Percentiles rank a stretch among this genome's conserved stretches.
Conservation (phyloP, 2,113 vertebrate genomes). For the Spea bombifrons region DNA sequence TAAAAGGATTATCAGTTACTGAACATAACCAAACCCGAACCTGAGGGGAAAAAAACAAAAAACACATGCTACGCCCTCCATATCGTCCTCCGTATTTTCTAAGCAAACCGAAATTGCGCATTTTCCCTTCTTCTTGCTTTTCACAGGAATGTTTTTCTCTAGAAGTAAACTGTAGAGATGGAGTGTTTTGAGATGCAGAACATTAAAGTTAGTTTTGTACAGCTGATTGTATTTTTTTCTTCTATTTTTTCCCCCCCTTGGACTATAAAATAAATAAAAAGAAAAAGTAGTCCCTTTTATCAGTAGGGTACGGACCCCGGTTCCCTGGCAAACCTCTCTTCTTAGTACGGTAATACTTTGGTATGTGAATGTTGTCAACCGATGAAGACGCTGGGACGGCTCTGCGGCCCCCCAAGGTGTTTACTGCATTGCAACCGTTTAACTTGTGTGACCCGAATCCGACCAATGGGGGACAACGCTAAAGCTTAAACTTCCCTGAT, state of each 20-base stretch:
- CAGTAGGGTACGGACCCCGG: not conserved
- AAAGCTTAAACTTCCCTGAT: slow-evolving; percentile 83
- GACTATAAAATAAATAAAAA: slow-evolving; percentile 39
- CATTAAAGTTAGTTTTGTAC: not conserved
- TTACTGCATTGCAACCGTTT: not conserved
- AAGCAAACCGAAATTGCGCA: not conserved
- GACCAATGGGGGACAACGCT: slow-evolving; percentile 11
- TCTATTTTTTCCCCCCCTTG: not conserved
- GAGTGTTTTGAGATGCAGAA: not conserved
- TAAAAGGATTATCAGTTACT: no score
- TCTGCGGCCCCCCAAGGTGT: not conserved
- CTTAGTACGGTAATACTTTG: slow-evolving; percentile 34
- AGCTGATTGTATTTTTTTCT: not conserved
- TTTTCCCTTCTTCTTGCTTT: not conserved
- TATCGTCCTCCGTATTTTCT: not conserved
- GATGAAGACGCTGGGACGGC: not conserved
- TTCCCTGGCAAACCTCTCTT: not conserved
- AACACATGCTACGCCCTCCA: not conserved
- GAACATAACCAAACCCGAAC: no score
- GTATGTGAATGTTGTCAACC: not conserved
- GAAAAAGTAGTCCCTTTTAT: slow-evolving; percentile 36
- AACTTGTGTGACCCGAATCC: not conserved
- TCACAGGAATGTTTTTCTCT: not conserved
- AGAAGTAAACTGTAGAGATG: not conserved
- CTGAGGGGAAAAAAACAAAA: no score